A percentile compares a stretch with the other conserved stretches of the same genome.
Conservation (phyloP, 2,888 invertebrate species). For the Nezara viridula region DNA sequence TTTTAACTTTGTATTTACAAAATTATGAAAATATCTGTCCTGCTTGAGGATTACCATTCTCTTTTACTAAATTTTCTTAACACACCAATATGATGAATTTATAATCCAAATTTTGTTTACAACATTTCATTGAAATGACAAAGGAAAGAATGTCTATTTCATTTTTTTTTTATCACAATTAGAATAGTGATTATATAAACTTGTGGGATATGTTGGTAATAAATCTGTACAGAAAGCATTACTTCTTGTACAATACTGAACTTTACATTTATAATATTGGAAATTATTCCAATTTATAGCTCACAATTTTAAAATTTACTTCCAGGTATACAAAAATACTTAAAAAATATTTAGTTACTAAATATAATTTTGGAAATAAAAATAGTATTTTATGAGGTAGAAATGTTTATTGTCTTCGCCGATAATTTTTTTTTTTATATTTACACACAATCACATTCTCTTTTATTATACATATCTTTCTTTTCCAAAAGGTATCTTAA, state of each 20-base stretch:
- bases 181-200: background rate
- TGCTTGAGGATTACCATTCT: slow-evolving; percentile 9
- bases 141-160: slow-evolving; percentile 46
- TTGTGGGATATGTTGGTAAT: background rate
- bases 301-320: background rate
- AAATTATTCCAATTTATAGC: background rate
- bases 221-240: background rate
- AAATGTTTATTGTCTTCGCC: slow-evolving; percentile 51
- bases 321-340: slow-evolving; percentile 39
- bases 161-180: slow-evolving; percentile 2
- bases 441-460: slow-evolving; percentile 15
- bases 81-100: slow-evolving; percentile 61
- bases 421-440: background rate
- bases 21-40: slow-evolving; percentile 14
- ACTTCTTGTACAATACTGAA: background rate
- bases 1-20: slow-evolving; percentile 15
- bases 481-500: slow-evolving; percentile 42
- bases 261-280: background rate
- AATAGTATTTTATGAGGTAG: slow-evolving; percentile 47
- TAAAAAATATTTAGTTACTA: slow-evolving; percentile 3
- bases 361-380: slow-evolving; percentile 38
- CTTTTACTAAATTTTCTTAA: slow-evolving; percentile 1
- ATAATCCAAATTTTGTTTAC: background rate
- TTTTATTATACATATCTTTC: slow-evolving; percentile 28
- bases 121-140: slow-evolving; percentile 59